Conservation (phyloP, 2,113 vertebrate genomes). For the Vanacampus margaritifer region DNA sequence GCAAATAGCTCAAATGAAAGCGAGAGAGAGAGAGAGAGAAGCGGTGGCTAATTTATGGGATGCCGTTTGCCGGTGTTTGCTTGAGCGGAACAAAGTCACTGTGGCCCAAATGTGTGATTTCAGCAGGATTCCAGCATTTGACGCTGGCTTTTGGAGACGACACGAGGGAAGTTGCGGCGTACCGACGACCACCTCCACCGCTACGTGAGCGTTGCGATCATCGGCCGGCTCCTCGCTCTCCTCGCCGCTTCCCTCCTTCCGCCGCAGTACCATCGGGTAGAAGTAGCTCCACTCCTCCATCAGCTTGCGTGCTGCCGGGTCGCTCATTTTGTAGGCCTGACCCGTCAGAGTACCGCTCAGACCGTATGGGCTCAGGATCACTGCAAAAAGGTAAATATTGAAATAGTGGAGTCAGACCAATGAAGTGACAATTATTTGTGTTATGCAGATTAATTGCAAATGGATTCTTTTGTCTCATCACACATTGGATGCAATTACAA, state of each 20-base stretch:
- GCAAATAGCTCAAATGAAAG: not conserved
- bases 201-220: constrained; percentile 86
- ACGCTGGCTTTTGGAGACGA: not conserved
- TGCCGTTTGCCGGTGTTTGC: not conserved
- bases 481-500: not conserved
- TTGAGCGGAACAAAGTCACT: not conserved
- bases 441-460: not conserved
- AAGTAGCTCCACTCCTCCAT: constrained; percentile 99
- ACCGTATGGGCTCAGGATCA: constrained; percentile 92
- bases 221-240: constrained; percentile 76
- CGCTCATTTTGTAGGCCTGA: constrained; percentile 92
- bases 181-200: constrained; percentile 97
- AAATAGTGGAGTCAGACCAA: not conserved
- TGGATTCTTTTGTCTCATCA: not conserved
- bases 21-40: not conserved
- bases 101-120: not conserved
- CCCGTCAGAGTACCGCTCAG: constrained; percentile 92
- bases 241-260: constrained; percentile 53
- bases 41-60: not conserved
- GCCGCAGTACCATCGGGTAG: constrained; percentile 90
- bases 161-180: constrained; percentile 21
- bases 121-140: not conserved
- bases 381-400: constrained; percentile 73
- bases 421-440: not conserved
- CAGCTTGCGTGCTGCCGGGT: constrained; percentile 87